Conservation (phyloP, 2,113 vertebrate genomes). For the Stigmatopora nigra region DNA sequence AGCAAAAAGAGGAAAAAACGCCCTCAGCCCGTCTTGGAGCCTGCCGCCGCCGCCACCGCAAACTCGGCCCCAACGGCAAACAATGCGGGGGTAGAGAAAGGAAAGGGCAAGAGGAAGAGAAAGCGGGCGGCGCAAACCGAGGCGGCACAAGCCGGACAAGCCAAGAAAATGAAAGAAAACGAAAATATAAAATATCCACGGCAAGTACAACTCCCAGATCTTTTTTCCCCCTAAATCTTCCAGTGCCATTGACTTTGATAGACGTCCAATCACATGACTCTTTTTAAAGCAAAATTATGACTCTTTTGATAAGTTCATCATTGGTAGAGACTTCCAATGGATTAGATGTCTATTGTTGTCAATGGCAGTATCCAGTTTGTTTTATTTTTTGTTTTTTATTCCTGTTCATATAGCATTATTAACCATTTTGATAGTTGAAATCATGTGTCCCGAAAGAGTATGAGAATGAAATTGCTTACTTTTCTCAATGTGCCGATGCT, state of each 20-base stretch:
- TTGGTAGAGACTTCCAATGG: not conserved
- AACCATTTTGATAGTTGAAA: not conserved
- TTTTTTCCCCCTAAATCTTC: not conserved
- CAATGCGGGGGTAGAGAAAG: slow-evolving; percentile 27
- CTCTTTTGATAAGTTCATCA: too few species aligned
- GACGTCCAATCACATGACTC: too few species aligned
- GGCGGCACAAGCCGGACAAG: slow-evolving; percentile 5
- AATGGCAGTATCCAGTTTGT: not conserved
- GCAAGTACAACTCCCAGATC: slow-evolving; percentile 18
- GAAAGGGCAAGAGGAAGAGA: slow-evolving; percentile 47
- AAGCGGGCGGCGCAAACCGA: slow-evolving; percentile 37
- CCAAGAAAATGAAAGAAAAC: slow-evolving; percentile 48
- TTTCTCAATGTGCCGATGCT: slow-evolving; percentile 24
- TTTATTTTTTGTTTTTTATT: not conserved
- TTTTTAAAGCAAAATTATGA: too few species aligned
- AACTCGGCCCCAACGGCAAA: not conserved
- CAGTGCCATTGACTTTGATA: too few species aligned
- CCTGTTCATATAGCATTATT: not conserved
- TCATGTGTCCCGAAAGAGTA: not conserved
- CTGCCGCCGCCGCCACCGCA: slow-evolving; percentile 18
- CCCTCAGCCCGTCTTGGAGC: slow-evolving; percentile 44
- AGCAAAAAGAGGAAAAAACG: slow-evolving; percentile 86
- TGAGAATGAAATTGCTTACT: slow-evolving; percentile 15
- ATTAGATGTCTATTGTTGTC: not conserved
- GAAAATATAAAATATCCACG: slow-evolving; percentile 37